A percentile compares a stretch with the other conserved stretches of the same genome.
Conservation (phyloP, 2,797 vertebrate species). For the Hyperoplus lanceolatus region DNA sequence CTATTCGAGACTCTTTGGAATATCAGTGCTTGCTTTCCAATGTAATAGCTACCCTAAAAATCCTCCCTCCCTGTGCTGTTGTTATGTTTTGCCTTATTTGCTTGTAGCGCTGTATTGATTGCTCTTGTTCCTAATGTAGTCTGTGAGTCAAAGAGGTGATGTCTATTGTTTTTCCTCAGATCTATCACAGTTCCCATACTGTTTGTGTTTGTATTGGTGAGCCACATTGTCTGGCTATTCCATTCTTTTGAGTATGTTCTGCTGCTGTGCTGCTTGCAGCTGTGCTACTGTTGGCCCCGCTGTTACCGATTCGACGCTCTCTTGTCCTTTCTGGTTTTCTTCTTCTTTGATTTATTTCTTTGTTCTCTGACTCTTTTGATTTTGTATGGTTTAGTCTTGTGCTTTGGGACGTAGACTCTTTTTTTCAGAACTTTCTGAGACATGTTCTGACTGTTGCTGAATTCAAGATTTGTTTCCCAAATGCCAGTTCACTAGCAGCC, state of each 20-base stretch:
- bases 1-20: neutral
- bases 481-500: neutral
- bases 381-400: neutral
- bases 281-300: conserved; percentile 21
- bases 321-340: neutral
- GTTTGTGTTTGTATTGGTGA: conserved; percentile 35
- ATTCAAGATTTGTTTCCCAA: neutral
- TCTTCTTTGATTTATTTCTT: neutral
- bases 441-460: neutral
- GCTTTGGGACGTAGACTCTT: neutral
- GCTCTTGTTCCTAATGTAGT: conserved; percentile 51
- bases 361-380: neutral
- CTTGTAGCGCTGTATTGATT: conserved; percentile 68
- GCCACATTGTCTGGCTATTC: conserved; percentile 21
- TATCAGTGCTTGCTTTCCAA: conserved; percentile 36
- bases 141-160: conserved; percentile 59
- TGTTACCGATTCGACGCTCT: conserved; percentile 22
- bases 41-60: conserved; percentile 55
- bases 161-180: conserved; percentile 46
- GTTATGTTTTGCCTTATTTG: conserved; percentile 64
- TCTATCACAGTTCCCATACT: conserved; percentile 39
- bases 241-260: conserved; percentile 18
- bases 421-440: neutral
- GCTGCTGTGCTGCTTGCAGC: conserved; percentile 39
- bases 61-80: conserved; percentile 29